Percentiles rank a stretch among this genome's conserved stretches.
Conservation (phyloP, 2,888 invertebrate genomes). For the Chrysina gloriosa region DNA sequence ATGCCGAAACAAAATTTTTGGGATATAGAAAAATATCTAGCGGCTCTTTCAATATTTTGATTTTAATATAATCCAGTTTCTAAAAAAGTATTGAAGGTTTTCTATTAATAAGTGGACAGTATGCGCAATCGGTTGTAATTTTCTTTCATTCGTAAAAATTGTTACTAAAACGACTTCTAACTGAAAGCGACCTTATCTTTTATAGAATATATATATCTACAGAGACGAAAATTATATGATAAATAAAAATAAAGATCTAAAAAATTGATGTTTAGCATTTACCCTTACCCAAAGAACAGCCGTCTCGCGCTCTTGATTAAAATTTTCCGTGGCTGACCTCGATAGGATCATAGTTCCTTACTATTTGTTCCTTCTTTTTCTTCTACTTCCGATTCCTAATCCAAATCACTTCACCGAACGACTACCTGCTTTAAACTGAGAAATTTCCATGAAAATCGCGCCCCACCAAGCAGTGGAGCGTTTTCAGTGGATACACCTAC, state of each 20-base stretch:
- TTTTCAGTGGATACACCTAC: slow-evolving; percentile 41
- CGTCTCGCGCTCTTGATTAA: slow-evolving; percentile 56
- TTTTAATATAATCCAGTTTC: background rate
- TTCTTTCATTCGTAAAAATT: too few species aligned
- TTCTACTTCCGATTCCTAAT: slow-evolving; percentile 10
- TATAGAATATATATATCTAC: too few species aligned
- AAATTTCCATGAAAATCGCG: slow-evolving; percentile 37
- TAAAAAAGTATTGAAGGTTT: slow-evolving; percentile 13
- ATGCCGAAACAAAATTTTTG: too few species aligned
- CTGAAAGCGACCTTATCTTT: too few species aligned
- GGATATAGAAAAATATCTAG: too few species aligned
- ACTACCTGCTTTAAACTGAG: slow-evolving; percentile 32
- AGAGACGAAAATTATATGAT: too few species aligned
- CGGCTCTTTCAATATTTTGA: background rate
- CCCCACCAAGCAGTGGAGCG: slow-evolving; percentile 31
- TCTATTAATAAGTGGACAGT: slow-evolving; percentile 16
- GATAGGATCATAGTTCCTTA: slow-evolving; percentile 58
- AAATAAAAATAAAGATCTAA: too few species aligned
- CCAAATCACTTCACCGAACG: slow-evolving; percentile 29
- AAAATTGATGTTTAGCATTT: background rate
- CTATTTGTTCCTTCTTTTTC: slow-evolving; percentile 23
- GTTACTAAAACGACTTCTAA: too few species aligned
- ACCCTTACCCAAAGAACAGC: slow-evolving; percentile 63
- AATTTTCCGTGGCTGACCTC: slow-evolving; percentile 56
- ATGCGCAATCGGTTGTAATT: background rate